These are phyloP conservation scores for Gavialis gangeticus DNA, from an alignment of 2,113 vertebrate genomes.

Conservation along the genomic window DNA sequence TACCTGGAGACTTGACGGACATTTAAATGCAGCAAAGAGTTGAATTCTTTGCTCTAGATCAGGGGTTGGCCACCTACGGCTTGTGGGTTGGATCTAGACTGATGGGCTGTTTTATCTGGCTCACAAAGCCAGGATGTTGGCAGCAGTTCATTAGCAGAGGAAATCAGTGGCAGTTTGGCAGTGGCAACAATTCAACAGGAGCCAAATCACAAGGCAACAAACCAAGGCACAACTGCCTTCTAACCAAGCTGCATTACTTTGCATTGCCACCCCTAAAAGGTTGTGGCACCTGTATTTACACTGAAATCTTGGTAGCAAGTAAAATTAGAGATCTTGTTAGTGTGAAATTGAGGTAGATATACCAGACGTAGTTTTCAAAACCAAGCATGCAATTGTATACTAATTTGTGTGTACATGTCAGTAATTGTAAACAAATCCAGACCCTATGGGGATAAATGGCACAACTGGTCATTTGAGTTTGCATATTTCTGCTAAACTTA, in stretches of 20 bases:
- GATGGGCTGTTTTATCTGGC: no score
- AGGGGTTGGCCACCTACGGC: no score
- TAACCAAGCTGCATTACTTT: no score
- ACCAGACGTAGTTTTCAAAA: background rate
- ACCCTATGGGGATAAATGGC: background rate
- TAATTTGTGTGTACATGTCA: rapidly evolving
- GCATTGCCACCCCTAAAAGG: no score
- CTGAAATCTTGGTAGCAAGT: background rate
- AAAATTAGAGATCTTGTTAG: background rate
- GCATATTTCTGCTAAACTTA: background rate
- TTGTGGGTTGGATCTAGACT: no score
- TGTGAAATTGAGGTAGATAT: background rate
- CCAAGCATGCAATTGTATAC: rapidly evolving
- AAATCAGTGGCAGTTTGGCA: no score
- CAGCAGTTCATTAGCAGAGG: no score
- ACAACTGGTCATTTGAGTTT: background rate
- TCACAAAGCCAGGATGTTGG: no score
- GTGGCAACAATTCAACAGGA: no score
- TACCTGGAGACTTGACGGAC: background rate
- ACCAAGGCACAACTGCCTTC: no score
- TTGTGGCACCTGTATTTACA: background rate
- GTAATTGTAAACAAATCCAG: rapidly evolving
- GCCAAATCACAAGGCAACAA: no score
- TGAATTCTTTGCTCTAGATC: background rate
- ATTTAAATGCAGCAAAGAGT: background rate